A percentile compares a stretch with the other conserved stretches of the same genome.
These are phyloP conservation scores for Cylindroiulus punctatus DNA, from an alignment of 2,888 invertebrate genomes.

Conservation along the genomic window DNA sequence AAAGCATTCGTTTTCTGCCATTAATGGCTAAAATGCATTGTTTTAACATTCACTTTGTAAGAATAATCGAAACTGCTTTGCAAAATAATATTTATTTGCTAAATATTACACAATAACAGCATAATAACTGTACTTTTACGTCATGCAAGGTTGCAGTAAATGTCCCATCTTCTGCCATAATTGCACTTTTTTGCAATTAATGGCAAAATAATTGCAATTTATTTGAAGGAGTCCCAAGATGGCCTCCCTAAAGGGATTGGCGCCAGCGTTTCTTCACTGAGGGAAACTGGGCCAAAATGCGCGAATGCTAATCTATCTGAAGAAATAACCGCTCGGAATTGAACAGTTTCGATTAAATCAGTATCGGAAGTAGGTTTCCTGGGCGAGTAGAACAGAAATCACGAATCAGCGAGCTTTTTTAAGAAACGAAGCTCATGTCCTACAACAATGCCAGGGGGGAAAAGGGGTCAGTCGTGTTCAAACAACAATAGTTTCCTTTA, in stretches of 20 bases:
- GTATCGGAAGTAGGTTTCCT: constrained; percentile 32
- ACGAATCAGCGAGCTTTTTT: not conserved
- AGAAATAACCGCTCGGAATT: constrained; percentile 7
- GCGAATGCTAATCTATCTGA: not conserved
- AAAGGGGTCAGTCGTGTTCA: constrained; percentile 32
- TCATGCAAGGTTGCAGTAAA: too few species aligned
- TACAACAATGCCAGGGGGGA: not conserved
- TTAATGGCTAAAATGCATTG: too few species aligned
- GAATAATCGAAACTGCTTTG: too few species aligned
- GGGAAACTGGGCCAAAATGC: not conserved
- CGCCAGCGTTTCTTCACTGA: not conserved
- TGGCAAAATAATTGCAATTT: too few species aligned
- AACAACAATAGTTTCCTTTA: constrained; percentile 32
- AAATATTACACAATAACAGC: too few species aligned
- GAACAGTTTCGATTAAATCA: constrained; percentile 24
- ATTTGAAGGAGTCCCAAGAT: not conserved
- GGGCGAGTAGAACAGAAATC: constrained; percentile 32
- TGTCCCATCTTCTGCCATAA: too few species aligned
- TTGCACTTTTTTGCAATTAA: too few species aligned
- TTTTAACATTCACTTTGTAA: too few species aligned
- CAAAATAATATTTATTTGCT: too few species aligned
- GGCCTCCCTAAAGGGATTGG: constrained; percentile 1
- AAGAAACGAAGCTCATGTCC: not conserved
- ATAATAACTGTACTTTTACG: too few species aligned
- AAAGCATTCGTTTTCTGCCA: too few species aligned